Percentiles rank a stretch among this genome's conserved stretches.
phyloP scores from a whole-genome alignment of 2,113 vertebrate genomes.

The Ochotona curzoniae region DNA sequence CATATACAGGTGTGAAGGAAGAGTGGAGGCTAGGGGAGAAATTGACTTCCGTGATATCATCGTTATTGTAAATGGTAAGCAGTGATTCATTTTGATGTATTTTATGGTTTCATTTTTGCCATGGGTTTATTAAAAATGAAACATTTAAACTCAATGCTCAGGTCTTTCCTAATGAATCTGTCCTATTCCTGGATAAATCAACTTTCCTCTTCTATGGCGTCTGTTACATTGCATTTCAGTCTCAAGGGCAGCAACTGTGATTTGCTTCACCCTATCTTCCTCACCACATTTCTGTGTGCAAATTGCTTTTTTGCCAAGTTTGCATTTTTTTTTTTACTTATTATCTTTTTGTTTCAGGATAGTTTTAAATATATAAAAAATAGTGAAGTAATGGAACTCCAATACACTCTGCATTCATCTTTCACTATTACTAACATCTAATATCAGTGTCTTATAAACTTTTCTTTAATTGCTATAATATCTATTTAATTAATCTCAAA shows the following conservation, averaged over 20 bases:
- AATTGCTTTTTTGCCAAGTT: background rate
- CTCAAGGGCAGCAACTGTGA: background rate
- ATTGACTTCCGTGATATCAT: conserved; percentile 98
- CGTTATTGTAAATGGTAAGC: conserved; percentile 97
- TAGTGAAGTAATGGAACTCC: too few species aligned
- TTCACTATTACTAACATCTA: too few species aligned
- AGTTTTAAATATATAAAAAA: background rate
- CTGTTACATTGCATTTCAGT: background rate
- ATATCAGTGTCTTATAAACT: too few species aligned
- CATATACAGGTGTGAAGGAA: conserved; percentile 97
- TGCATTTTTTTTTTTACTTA: background rate
- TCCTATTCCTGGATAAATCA: background rate
- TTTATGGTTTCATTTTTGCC: conserved; percentile 20
- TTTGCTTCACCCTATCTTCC: background rate
- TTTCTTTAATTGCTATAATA: background rate
- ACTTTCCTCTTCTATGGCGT: rapidly evolving
- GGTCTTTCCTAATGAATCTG: background rate
- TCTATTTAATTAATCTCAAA: background rate
- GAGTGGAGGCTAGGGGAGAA: conserved; percentile 97
- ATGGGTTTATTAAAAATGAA: background rate
- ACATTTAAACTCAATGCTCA: background rate
- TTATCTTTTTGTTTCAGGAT: too few species aligned
- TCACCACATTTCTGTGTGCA: background rate
- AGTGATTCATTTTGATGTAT: background rate
- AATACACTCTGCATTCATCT: too few species aligned